These are phyloP conservation scores for Agriopis marginaria DNA, from an alignment of 2,888 invertebrate genomes.

Conservation along the genomic window DNA sequence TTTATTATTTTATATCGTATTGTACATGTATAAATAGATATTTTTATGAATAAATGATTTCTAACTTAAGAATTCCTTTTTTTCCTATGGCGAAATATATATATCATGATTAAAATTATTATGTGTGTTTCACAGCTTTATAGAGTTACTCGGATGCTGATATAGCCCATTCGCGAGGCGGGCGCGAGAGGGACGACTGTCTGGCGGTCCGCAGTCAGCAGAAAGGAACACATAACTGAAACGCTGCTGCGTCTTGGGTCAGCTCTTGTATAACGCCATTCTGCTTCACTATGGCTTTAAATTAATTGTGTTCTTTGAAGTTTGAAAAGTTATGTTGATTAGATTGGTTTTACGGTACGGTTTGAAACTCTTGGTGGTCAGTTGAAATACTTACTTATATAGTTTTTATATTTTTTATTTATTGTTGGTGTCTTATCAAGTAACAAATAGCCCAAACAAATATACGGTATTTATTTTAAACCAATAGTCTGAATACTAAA, in stretches of 20 bases:
- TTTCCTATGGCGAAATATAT: too few species aligned
- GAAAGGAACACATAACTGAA: slow-evolving; percentile 81
- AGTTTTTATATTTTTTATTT: background rate
- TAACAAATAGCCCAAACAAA: too few species aligned
- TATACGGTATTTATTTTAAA: too few species aligned
- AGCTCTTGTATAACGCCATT: slow-evolving; percentile 50
- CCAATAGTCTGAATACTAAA: too few species aligned
- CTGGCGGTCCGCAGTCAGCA: slow-evolving; percentile 82
- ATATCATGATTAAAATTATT: background rate
- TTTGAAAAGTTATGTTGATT: slow-evolving; percentile 33
- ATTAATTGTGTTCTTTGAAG: slow-evolving; percentile 32
- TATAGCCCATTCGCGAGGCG: slow-evolving; percentile 76
- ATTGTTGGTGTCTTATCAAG: too few species aligned
- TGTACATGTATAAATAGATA: too few species aligned
- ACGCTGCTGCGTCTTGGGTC: slow-evolving; percentile 58
- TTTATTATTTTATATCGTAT: too few species aligned
- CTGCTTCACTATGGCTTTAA: slow-evolving; percentile 28
- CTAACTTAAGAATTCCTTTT: too few species aligned
- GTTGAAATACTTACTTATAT: background rate
- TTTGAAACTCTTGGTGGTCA: slow-evolving; percentile 3
- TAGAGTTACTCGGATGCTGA: slow-evolving; percentile 70
- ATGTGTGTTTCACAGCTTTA: slow-evolving; percentile 58
- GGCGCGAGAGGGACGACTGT: slow-evolving; percentile 78
- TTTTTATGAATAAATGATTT: too few species aligned
- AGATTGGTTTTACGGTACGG: slow-evolving; percentile 7